Evolutionary conservation across 2,797 vertebrate species (phyloP).

Genomic region (Cuculus canorus): DNA sequence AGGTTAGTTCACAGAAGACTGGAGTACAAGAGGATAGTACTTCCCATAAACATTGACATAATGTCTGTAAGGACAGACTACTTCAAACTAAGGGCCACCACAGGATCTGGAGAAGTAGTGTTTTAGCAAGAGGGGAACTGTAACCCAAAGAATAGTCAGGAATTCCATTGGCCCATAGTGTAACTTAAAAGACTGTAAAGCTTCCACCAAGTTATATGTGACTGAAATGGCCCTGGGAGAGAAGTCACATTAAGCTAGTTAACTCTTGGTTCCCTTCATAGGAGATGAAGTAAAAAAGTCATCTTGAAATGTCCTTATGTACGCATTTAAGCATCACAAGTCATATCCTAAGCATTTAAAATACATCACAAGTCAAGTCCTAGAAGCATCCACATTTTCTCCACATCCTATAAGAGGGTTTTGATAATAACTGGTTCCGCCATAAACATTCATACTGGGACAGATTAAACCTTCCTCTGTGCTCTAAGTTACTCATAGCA

Average conservation of each 20-base stretch:
- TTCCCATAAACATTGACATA: neutral
- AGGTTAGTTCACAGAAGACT: neutral
- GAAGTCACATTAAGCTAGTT: neutral
- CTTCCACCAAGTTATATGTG: neutral
- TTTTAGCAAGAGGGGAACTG: neutral
- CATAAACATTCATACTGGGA: neutral
- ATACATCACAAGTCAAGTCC: neutral
- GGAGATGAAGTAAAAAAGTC: neutral
- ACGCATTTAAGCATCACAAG: neutral
- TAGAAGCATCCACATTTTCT: neutral
- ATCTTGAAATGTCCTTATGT: neutral
- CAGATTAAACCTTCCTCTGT: neutral
- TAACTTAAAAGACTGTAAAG: neutral
- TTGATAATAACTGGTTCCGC: neutral
- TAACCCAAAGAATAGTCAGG: neutral
- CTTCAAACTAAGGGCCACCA: neutral
- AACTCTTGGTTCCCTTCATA: neutral
- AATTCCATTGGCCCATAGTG: neutral
- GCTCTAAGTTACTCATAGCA: neutral
- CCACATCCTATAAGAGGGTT: neutral
- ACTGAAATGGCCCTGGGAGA: neutral
- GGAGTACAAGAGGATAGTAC: neutral
- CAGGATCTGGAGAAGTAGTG: neutral
- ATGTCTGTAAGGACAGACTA: neutral
- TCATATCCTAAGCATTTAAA: neutral